A percentile compares a stretch with the other conserved stretches of the same genome.
These are phyloP conservation scores for Diabrotica balteata DNA, from an alignment of 2,888 invertebrate species.

Conservation along the genomic window DNA sequence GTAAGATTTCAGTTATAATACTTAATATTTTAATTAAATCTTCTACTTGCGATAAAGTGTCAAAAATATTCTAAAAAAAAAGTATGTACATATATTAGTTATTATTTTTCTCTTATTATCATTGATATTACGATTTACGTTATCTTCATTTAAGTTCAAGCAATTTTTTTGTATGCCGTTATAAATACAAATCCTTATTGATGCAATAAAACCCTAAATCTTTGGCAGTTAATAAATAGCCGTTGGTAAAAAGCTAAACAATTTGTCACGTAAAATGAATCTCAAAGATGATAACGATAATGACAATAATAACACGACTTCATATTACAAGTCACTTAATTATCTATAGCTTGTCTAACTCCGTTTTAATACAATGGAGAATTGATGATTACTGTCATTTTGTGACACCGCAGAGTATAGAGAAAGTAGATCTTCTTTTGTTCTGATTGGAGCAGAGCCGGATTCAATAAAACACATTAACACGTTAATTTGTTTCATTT, in stretches of 20 bases:
- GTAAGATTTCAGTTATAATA: too few species aligned
- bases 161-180: too few species aligned
- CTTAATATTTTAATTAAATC: too few species aligned
- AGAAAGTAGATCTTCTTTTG: constrained; percentile 18
- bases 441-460: constrained; percentile 1
- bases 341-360: constrained; percentile 20
- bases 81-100: too few species aligned
- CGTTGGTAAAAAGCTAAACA: constrained; percentile 18
- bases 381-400: constrained; percentile 22
- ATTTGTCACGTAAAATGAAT: constrained; percentile 21
- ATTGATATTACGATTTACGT: too few species aligned
- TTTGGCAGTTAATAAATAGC: constrained; percentile 16
- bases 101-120: too few species aligned
- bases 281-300: constrained; percentile 16
- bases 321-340: constrained; percentile 22
- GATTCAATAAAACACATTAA: too few species aligned
- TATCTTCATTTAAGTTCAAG: too few species aligned
- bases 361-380: constrained; percentile 21
- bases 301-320: constrained; percentile 15
- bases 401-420: constrained; percentile 12
- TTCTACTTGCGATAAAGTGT: too few species aligned
- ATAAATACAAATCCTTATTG: constrained; percentile 1
- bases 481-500: too few species aligned
- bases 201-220: constrained; percentile 1
- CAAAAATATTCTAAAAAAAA: too few species aligned